phyloP scores from a whole-genome alignment of 2,888 invertebrate species.

The Hydroisotoma schaefferi region DNA sequence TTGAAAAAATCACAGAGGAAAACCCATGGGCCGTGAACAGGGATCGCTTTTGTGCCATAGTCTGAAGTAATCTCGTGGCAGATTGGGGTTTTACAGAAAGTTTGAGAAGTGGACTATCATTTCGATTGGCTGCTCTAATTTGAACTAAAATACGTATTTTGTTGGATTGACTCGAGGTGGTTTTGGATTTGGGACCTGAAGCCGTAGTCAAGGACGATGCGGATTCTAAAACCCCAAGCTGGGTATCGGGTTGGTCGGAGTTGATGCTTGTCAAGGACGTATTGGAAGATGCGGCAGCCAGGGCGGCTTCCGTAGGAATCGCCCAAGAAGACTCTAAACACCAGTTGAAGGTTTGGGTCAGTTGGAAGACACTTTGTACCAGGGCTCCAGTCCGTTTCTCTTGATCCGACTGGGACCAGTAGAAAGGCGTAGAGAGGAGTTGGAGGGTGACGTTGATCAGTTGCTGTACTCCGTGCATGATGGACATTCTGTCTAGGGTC shows the following conservation, averaged over 20 bases:
- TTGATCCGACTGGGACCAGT: constrained; percentile 25
- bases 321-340: constrained; percentile 38
- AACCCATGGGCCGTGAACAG: constrained; percentile 28
- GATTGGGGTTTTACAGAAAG: constrained; percentile 69
- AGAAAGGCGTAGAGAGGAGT: constrained; percentile 32
- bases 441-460: constrained; percentile 32
- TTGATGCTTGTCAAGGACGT: not conserved
- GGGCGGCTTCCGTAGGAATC: constrained; percentile 26
- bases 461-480: constrained; percentile 40
- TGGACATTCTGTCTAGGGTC: constrained; percentile 40
- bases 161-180: constrained; percentile 19
- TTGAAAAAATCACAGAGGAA: constrained; percentile 18
- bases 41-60: constrained; percentile 39
- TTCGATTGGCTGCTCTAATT: constrained; percentile 44
- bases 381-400: constrained; percentile 15
- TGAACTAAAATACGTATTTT: constrained; percentile 37
- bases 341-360: constrained; percentile 45
- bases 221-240: too few species aligned
- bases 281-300: constrained; percentile 19
- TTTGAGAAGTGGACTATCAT: constrained; percentile 61
- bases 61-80: constrained; percentile 67
- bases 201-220: constrained; percentile 5
- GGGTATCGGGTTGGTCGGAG: too few species aligned
- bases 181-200: constrained; percentile 20
- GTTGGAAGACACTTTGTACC: constrained; percentile 36